Base-by-base conservation (phyloP, 92 coral and sea anemone genomes). In the Bergia puertoricense region DNA sequence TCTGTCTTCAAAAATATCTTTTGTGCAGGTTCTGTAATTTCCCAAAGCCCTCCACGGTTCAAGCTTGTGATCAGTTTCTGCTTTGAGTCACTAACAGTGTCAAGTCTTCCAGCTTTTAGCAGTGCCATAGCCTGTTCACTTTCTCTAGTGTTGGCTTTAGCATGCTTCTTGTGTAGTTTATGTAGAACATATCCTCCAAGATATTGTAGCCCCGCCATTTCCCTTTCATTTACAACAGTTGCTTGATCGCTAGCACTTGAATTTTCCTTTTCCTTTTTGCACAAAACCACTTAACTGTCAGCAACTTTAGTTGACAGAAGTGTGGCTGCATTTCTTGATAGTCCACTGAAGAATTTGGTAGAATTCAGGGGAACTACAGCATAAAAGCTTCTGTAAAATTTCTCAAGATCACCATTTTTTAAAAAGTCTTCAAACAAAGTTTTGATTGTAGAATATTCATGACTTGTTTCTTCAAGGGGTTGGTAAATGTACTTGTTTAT, bases 161-260 rank as follows among this genome's bases (percentile, higher is more conserved):
- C 78, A 54, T 88, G 93, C 80, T 91, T 91, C 65, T 86, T 76
- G 89, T 91, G 80, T 42, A 90, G 46, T 41, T 88, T 86, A 54
- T 90, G 93, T 40, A 86, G 87, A 30, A 86, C 93, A 86, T 90
- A 86, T 22, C 93, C 89, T 23, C 81, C 77, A 11, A 90, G 76
- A 80, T 90, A 85, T 50, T 84, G 86, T 13, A 89, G 88, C 10
- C 90, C 90, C 51, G 90, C 86, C 76, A 22, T 88, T 79, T 77
- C 77, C 82, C 77, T 88, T 37, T 79, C 90, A 30, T 16, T 22
- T 4, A 88, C 40, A 11, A 15, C 77, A 67, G 79, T 39, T 84
- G 78, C 30, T 23, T 39, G 46, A 50, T 65, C 62, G 8, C 72
- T 84, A 16, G 39, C 50, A 14, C 65, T 56, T 77, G 77, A 48